These are phyloP conservation scores for Phenganax marumi DNA, from an alignment of 92 coral and sea anemone species.

Conservation along the genomic window DNA sequence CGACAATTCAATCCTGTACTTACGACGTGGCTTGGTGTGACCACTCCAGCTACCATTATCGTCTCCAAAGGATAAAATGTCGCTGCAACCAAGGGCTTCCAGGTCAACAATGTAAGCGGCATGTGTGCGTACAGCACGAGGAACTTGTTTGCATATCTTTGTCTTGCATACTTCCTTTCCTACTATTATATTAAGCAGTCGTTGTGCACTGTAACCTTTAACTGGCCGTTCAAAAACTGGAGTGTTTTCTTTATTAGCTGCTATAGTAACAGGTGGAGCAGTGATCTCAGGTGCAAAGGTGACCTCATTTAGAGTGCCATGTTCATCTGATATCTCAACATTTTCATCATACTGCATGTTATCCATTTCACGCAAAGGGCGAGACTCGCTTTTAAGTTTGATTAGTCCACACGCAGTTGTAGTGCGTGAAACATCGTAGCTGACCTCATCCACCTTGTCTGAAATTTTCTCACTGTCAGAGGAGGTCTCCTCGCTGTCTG, in stretches of 20 bases:
- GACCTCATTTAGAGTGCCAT: background rate
- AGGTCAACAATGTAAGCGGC: conserved; percentile 48
- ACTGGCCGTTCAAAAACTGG: conserved; percentile 56
- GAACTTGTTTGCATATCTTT: conserved; percentile 35
- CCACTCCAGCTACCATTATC: conserved; percentile 64
- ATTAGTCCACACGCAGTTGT: background rate
- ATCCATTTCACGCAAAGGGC: background rate
- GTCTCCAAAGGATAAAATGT: conserved; percentile 47
- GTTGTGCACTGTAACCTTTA: conserved; percentile 54
- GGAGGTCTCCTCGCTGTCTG: background rate
- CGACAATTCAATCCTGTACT: conserved; percentile 40
- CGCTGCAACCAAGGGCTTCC: background rate
- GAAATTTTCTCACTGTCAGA: conserved; percentile 1
- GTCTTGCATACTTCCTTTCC: conserved; percentile 39
- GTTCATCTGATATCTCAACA: background rate
- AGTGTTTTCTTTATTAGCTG: background rate
- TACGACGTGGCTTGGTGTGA: conserved; percentile 58
- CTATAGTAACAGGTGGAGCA: background rate
- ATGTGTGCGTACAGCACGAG: conserved; percentile 46
- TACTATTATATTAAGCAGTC: conserved; percentile 50
- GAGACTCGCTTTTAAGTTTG: background rate
- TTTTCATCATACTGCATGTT: background rate
- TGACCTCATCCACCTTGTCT: background rate
- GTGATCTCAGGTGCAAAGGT: background rate
- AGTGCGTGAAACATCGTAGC: background rate